Conservation (phyloP, 2,888 invertebrate species). For the Ptilodon capucinus region DNA sequence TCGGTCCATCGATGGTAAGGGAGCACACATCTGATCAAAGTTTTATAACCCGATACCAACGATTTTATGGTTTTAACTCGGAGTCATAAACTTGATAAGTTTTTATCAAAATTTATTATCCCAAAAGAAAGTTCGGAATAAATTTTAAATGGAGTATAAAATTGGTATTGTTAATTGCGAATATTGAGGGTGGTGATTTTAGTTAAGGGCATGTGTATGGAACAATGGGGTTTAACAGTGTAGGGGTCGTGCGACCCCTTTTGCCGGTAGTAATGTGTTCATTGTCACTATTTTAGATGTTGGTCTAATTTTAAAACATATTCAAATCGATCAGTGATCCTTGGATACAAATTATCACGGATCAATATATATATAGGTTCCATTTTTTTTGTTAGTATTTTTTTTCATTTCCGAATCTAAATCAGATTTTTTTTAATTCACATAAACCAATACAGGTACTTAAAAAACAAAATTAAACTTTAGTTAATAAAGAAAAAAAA, state of each 20-base stretch:
- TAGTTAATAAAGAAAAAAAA: too few relatives aligned
- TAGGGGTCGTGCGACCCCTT: constrained; percentile 53
- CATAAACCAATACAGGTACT: too few relatives aligned
- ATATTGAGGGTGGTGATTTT: constrained; percentile 42
- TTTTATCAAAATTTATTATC: constrained; percentile 1
- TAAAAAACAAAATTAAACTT: too few relatives aligned
- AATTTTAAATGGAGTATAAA: constrained; percentile 25
- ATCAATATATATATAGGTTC: too few relatives aligned
- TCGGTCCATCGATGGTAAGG: constrained; percentile 36
- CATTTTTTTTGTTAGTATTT: too few relatives aligned
- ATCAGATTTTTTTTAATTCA: too few relatives aligned
- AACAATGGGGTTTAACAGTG: constrained; percentile 47
- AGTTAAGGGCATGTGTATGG: constrained; percentile 43
- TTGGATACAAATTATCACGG: not conserved
- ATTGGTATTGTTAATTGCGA: constrained; percentile 20
- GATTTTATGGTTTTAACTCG: constrained; percentile 46
- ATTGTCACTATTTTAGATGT: constrained; percentile 36
- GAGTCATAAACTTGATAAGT: constrained; percentile 30
- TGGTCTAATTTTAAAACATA: constrained; percentile 32
- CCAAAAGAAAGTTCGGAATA: not conserved
- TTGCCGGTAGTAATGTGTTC: constrained; percentile 45
- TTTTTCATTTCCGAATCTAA: too few relatives aligned
- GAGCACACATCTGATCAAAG: constrained; percentile 53
- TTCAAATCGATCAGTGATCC: not conserved
- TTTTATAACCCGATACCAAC: constrained; percentile 47